Conservation (phyloP, 2,888 invertebrate species). For the Phaedon cochleariae region DNA sequence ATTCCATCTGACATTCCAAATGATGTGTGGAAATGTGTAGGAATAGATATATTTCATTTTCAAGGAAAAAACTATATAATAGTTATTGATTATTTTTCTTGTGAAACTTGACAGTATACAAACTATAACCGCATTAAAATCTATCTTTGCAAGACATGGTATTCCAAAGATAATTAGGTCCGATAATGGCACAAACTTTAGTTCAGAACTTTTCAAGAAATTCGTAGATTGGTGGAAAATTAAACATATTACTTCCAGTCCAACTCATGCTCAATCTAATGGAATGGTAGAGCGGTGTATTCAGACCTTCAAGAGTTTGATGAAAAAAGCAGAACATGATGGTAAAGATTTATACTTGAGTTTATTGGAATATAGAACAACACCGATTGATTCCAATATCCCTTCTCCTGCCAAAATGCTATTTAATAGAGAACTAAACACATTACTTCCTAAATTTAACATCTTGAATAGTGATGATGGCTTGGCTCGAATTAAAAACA, state of each 20-base stretch:
- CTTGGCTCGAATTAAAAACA: neutral
- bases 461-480: neutral
- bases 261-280: constrained; percentile 12
- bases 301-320: constrained; percentile 3
- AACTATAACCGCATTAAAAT: too few relatives aligned
- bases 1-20: neutral
- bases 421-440: too few relatives aligned
- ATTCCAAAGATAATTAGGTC: too few relatives aligned
- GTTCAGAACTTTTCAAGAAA: too few relatives aligned
- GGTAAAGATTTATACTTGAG: neutral
- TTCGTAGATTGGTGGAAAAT: too few relatives aligned
- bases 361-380: neutral
- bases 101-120: too few relatives aligned
- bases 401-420: too few relatives aligned
- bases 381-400: neutral
- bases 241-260: constrained; percentile 2
- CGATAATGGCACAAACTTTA: too few relatives aligned
- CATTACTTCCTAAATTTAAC: neutral
- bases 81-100: too few relatives aligned
- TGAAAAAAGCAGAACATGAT: constrained; percentile 2
- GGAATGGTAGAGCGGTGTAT: constrained; percentile 8
- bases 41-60: too few relatives aligned
- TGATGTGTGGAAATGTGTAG: neutral
- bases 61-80: too few relatives aligned
- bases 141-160: too few relatives aligned